Conservation (phyloP, 2,797 vertebrate species). For the Brotula barbata region DNA sequence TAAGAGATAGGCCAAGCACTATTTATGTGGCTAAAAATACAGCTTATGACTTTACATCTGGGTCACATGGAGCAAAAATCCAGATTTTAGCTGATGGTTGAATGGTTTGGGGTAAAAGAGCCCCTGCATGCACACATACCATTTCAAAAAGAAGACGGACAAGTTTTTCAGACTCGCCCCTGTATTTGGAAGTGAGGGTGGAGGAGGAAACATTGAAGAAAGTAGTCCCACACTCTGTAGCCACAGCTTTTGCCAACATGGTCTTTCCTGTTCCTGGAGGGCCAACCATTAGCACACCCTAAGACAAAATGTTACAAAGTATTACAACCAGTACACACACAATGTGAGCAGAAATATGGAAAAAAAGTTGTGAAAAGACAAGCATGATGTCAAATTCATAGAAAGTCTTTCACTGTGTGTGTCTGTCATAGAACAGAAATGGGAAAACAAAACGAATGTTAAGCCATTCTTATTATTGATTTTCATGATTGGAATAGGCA, state of each 20-base stretch:
- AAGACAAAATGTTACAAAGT: slow-evolving; percentile 20
- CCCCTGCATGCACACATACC: slow-evolving; percentile 71
- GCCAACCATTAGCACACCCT: slow-evolving; percentile 98
- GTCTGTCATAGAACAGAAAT: no score
- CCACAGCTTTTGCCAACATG: slow-evolving; percentile 97
- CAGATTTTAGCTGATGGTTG: background rate
- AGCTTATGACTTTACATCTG: no score
- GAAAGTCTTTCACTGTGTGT: no score
- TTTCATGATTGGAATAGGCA: no score
- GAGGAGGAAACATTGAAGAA: slow-evolving; percentile 98
- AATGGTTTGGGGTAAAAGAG: no score
- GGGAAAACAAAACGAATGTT: no score
- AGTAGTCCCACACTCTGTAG: slow-evolving; percentile 96
- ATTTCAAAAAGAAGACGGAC: slow-evolving; percentile 98
- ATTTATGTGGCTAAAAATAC: no score
- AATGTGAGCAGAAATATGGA: background rate
- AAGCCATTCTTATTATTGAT: no score
- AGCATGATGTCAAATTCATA: no score
- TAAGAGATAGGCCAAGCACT: no score
- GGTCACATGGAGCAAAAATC: background rate
- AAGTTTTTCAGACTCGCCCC: slow-evolving; percentile 97
- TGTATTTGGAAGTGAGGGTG: slow-evolving; percentile 94
- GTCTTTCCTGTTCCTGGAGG: slow-evolving; percentile 98
- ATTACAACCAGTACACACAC: background rate
- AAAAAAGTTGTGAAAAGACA: background rate